Evolutionary conservation across 2,113 vertebrate species (phyloP).

Genomic region (Plecturocebus donacophilus): DNA sequence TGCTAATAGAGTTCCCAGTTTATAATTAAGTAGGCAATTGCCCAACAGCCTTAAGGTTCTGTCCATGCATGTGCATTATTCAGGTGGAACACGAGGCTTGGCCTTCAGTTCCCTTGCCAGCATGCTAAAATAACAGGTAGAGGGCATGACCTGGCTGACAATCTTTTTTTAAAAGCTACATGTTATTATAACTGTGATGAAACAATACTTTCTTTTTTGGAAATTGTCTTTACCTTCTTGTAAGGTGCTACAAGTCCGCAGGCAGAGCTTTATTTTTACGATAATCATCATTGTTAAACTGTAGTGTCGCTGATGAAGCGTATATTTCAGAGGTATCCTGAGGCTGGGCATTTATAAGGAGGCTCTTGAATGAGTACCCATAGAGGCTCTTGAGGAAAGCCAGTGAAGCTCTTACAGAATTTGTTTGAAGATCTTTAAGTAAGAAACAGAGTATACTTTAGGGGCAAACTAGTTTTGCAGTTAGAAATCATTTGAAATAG

Average conservation of each 20-base stretch:
- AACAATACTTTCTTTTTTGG: conserved; percentile 64
- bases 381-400: background rate
- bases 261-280: conserved; percentile 41
- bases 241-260: conserved; percentile 31
- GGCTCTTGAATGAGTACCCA: background rate
- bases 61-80: background rate
- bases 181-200: conserved; percentile 49
- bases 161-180: background rate
- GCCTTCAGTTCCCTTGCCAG: background rate
- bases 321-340: conserved; percentile 21
- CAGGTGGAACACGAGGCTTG: background rate
- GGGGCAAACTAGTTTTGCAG: background rate
- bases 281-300: background rate
- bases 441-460: conserved; percentile 9
- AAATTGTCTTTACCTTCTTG: conserved; percentile 53
- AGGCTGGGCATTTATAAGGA: conserved; percentile 19
- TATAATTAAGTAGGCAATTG: background rate
- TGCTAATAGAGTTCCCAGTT: conserved; percentile 24
- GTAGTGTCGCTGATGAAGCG: background rate
- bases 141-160: background rate
- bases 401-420: background rate
- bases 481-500: conserved; percentile 36
- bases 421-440: background rate
- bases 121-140: conserved; percentile 31
- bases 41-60: background rate